These are phyloP conservation scores for Mormyrops attenuatus DNA, from an alignment of 2,797 vertebrate species.

Conservation along the genomic window DNA sequence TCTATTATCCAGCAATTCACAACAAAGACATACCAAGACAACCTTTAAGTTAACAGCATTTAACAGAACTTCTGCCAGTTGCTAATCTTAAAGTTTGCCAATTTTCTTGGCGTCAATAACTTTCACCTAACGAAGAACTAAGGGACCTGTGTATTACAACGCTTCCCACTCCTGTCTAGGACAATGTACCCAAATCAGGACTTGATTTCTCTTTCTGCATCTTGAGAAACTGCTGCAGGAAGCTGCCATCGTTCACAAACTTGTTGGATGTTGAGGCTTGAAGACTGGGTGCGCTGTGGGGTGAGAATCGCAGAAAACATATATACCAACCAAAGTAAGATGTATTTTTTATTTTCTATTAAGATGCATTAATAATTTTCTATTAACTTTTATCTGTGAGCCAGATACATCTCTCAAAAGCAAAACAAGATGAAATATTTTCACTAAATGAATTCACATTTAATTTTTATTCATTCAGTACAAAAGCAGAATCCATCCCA, in stretches of 20 bases:
- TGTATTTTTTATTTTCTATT: not conserved
- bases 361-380: not conserved
- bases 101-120: not conserved
- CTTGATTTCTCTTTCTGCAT: constrained; percentile 81
- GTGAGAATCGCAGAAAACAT: constrained; percentile 19
- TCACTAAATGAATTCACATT: not conserved
- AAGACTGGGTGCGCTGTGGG: constrained; percentile 49
- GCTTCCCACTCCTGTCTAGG: not conserved
- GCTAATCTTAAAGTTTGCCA: not conserved
- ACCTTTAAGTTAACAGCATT: not conserved
- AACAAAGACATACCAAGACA: not conserved
- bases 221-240: constrained; percentile 95
- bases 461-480: not conserved
- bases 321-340: not conserved
- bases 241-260: constrained; percentile 94
- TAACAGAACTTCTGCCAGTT: not conserved
- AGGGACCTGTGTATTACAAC: not conserved
- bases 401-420: not conserved
- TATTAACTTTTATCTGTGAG: not conserved
- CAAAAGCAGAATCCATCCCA: not conserved
- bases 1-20: not conserved
- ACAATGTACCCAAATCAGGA: constrained; percentile 50
- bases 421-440: not conserved
- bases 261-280: constrained; percentile 75
- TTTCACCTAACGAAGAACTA: not conserved